Evolutionary conservation across 2,888 invertebrate genomes (phyloP), one percentile per base, ranked within the genome.

Genomic region (Alloscopus bannaensis): DNA sequence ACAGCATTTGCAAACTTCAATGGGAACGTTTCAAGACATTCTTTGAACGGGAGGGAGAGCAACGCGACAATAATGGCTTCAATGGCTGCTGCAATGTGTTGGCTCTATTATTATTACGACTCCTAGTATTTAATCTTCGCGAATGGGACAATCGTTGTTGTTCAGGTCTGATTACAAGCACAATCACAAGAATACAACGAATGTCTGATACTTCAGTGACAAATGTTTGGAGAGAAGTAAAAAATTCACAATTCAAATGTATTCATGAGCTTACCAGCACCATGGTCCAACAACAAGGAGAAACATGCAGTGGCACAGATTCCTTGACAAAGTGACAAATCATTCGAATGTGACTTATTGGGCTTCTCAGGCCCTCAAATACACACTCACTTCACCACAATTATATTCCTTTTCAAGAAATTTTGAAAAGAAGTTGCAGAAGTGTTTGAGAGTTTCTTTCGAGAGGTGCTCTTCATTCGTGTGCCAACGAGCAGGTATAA

Each of bases 131-230:
- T 70, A n/a, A 31, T 62, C 57, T 62, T 60, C 29, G 20, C 29
- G 31, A 60, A 31, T 57, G 50, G 47, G 62, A 22, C 68, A 71
- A 71, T 62, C 62, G 71, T 60, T 36, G 40, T 50, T 72, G 79
- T 79, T 79, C 72, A 79, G 79, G 66, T 79, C 79, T 79, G 73
- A 79, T 79, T 79, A 60, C 68, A 79, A 28, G 66, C 60, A 40
- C 71, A 71, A 71, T 24, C 29, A 59, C 50, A 18, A 40, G 52
- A n/a, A 24, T n/a, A 31, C 36, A 50, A 55, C 59, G 42, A 70
- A 47, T 59, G 59, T 36, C 28, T 59, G n/a, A n/a, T n/a, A n/a
- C n/a, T n/a, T n/a, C 36, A 57, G 26, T n/a, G n/a, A n/a, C n/a
- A n/a, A n/a, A n/a, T n/a, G n/a, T n/a, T n/a, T n/a, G n/a, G 8